A percentile compares a stretch with the other conserved stretches of the same genome.
Evolutionary conservation across 2,888 invertebrate species (phyloP).

Genomic region (Orthosia gracilis): DNA sequence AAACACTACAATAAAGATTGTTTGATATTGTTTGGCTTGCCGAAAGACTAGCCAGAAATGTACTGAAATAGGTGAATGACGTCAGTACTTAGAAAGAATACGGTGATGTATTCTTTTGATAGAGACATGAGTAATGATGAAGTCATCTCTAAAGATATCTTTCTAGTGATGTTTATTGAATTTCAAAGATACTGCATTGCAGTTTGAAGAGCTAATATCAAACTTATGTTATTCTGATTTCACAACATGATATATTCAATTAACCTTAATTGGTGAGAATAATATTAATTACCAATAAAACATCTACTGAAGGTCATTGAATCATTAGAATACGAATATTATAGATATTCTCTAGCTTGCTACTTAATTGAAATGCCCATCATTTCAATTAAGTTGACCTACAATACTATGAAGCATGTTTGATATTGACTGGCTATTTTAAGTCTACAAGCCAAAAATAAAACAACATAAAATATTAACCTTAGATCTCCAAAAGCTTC

Average conservation of each 20-base stretch:
- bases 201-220: background rate
- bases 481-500: too few relatives aligned
- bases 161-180: background rate
- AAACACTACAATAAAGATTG: slow-evolving; percentile 27
- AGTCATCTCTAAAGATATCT: slow-evolving; percentile 6
- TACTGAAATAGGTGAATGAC: slow-evolving; percentile 38
- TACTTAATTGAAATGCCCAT: too few relatives aligned
- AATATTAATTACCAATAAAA: too few relatives aligned
- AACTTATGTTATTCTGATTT: background rate
- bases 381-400: background rate
- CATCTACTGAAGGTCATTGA: background rate
- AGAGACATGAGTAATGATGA: slow-evolving; percentile 13
- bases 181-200: background rate
- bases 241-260: background rate
- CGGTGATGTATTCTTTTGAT: slow-evolving; percentile 25
- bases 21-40: slow-evolving; percentile 22
- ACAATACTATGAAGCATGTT: too few relatives aligned
- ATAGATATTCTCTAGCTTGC: background rate
- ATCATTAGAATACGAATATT: background rate
- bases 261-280: slow-evolving; percentile 2
- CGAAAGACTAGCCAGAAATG: slow-evolving; percentile 17
- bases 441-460: too few relatives aligned
- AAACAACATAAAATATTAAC: too few relatives aligned
- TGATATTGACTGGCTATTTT: too few relatives aligned
- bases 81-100: slow-evolving; percentile 31